Evolutionary conservation across 2,797 vertebrate genomes (phyloP), one percentile per base, ranked within the genome.

Genomic region (Acanthornis magna): DNA sequence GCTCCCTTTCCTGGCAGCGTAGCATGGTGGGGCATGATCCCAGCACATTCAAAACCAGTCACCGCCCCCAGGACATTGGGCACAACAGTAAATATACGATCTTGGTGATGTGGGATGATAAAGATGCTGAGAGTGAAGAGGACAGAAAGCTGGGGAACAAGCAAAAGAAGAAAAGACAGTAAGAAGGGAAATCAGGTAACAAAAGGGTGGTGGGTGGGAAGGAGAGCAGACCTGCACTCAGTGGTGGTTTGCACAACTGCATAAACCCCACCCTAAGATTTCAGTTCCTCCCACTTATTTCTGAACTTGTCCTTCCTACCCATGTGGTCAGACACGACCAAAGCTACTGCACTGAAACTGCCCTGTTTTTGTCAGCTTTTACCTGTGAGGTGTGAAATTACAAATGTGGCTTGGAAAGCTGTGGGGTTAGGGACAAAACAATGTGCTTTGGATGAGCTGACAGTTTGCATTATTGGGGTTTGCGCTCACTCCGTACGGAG

Each of bases 201-300:
- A 38, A 53, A 42, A 40, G 0, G 7, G 75, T 16, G 26, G 21
- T n/a, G n/a, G 58, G 65, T 32, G 43, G 61, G 58, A 85, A 32
- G 75, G 63, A n/a, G 22, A 66, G 50, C 61, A 58, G 38, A 38
- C 7, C 27, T 58, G 87, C 47, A 29, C 25, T 42, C 34, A 22
- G 68, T 12, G 13, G 43, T 32, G 0, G 19, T 91, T 93, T 82
- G 65, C 74, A 58, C 57, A 48, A 8, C 13, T 48, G 53, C 30
- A 78, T 36, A 45, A 81, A 63, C 88, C 9, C 55, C 89, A 91
- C 89, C 85, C 85, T 21, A 54, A 67, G 74, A 88, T 95, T 88
- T 95, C 83, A 45, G 74, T 96, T 94, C 83, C 83, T 94, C 88
- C 63, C 88, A 36, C 26, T n/a, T 36, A 47, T 40, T 90, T 93